Percentiles rank a stretch among this genome's conserved stretches.
Evolutionary conservation across 2,797 vertebrate species (phyloP).

Genomic region (Neoniphon sammara): DNA sequence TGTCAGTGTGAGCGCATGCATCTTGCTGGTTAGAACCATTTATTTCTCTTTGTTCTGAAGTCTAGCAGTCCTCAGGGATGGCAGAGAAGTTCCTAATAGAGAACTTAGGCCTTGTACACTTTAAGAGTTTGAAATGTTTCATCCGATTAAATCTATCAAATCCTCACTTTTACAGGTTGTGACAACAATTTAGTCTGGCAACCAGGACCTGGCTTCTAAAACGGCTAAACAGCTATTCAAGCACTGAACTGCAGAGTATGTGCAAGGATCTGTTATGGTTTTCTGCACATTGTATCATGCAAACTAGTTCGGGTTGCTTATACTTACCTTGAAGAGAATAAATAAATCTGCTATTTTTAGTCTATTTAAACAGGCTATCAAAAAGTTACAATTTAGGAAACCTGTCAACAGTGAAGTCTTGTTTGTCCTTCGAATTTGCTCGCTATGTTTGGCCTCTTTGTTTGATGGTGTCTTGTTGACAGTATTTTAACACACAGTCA

Average conservation of each 20-base stretch:
- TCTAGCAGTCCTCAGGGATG: slow-evolving; percentile 55
- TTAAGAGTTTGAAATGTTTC: slow-evolving; percentile 45
- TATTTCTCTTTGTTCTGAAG: slow-evolving; percentile 68
- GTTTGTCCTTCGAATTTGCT: not conserved
- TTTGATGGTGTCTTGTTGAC: slow-evolving; percentile 17
- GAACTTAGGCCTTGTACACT: slow-evolving; percentile 43
- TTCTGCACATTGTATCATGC: not conserved
- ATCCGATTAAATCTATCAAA: slow-evolving; percentile 41
- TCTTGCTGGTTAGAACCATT: slow-evolving; percentile 63
- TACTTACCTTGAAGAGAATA: not conserved
- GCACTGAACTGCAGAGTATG: slow-evolving; percentile 6
- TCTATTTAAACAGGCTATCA: not conserved
- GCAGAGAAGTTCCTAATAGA: slow-evolving; percentile 46
- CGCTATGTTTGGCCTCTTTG: not conserved
- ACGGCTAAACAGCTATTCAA: slow-evolving; percentile 17
- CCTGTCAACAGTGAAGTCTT: not conserved
- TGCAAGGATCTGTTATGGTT: not conserved
- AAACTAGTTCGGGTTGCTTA: slow-evolving; percentile 16
- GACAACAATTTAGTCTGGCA: slow-evolving; percentile 31
- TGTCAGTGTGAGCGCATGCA: too few relatives aligned
- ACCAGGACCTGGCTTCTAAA: slow-evolving; percentile 25
- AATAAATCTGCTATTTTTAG: slow-evolving; percentile 11
- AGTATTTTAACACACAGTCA: not conserved
- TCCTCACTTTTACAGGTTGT: slow-evolving; percentile 6
- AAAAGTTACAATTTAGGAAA: not conserved